Base-by-base conservation (phyloP, 2,797 vertebrate genomes). In the Siniperca undulata region DNA sequence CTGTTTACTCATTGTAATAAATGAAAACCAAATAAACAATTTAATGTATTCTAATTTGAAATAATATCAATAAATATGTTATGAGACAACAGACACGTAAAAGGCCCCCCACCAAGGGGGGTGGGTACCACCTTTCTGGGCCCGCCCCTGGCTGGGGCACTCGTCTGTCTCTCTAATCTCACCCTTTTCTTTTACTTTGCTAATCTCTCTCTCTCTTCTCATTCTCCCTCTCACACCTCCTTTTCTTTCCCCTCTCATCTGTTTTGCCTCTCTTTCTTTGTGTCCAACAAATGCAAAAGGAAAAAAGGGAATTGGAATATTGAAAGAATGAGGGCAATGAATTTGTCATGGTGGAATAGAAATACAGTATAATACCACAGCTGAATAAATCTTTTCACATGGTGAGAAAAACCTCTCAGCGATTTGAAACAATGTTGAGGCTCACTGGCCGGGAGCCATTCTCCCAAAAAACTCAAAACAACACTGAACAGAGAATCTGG, bases 291-390 rank as follows among this genome's bases (percentile, higher is more conserved):
- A 68, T 64, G 48, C 44, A 77, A 74, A 78, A 40, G 61, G 17
- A 17, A 72, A 68, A 69, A 85, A 71, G 27, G 78, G 48, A 77
- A 80, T 22, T 82, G 82, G 74, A 82, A 84, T 85, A 88, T 70
- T 90, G 87, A 91, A 91, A 88, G 90, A 93, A 89, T 89, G 88
- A 80, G 89, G 83, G 53, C 91, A 89, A 83, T 75, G 68, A 85
- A 86, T 90, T 86, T 86, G 85, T 90, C 89, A 91, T 44, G 90
- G 86, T 86, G 80, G 81, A 90, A 78, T 64, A 82, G 74, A 85
- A 88, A 84, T 77, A 79, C 86, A 87, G 81, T 74, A 86, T 66
- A 90, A 89, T 73, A 80, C 74, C 74, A 71, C 65, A 66, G 78
- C 84, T 80, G 83, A 88, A 87, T 85, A 84, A 89, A 85, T 89